Conservation (phyloP, 2,888 invertebrate species). For the Sinhomidia bicolor region DNA sequence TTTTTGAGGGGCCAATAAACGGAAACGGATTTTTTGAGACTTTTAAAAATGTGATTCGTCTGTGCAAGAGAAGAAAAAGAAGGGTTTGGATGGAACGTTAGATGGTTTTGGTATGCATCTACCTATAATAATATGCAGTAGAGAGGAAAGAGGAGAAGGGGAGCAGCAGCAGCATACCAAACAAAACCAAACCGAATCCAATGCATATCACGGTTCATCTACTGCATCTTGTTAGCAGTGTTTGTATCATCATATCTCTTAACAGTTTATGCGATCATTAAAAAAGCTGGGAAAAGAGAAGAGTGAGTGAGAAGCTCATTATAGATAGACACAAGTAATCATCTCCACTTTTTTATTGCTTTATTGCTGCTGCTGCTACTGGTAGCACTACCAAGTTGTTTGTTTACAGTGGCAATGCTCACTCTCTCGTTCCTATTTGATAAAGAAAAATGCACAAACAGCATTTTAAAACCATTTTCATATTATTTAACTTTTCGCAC, state of each 20-base stretch:
- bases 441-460: background rate
- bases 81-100: background rate
- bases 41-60: slow-evolving; percentile 49
- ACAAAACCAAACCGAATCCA: background rate
- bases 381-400: background rate
- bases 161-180: slow-evolving; percentile 1
- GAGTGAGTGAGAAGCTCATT: slow-evolving; percentile 37
- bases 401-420: background rate
- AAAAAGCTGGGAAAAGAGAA: background rate
- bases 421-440: background rate
- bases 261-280: slow-evolving; percentile 23
- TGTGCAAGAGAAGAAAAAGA: slow-evolving; percentile 18
- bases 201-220: slow-evolving; percentile 45
- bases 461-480: background rate
- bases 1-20: slow-evolving; percentile 51
- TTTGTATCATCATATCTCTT: background rate
- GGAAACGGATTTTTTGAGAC: slow-evolving; percentile 57
- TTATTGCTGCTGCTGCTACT: background rate
- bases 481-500: background rate
- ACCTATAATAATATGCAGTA: background rate
- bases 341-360: background rate
- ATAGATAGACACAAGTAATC: background rate
- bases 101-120: no score
- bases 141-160: background rate
- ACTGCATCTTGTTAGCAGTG: slow-evolving; percentile 40